Percentiles rank a stretch among this genome's conserved stretches.
These are phyloP conservation scores for Zosterops borbonicus DNA, from an alignment of 2,113 vertebrate species.

Conservation along the genomic window DNA sequence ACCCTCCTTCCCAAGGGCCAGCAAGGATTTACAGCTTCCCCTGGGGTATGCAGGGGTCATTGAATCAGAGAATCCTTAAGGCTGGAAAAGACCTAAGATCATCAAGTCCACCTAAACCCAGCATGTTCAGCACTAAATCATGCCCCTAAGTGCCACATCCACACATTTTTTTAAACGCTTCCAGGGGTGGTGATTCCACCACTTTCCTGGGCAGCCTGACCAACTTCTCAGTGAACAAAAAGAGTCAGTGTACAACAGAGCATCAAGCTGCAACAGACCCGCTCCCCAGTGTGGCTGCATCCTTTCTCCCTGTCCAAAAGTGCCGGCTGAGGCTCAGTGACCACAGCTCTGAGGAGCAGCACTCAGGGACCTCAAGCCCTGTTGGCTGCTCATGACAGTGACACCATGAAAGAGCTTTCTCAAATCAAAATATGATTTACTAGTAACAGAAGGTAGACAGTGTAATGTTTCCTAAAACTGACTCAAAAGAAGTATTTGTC, in stretches of 20 bases:
- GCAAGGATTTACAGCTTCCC: background rate
- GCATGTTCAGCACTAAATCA: background rate
- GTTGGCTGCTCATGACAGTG: accelerated
- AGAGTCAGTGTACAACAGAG: background rate
- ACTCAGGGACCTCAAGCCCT: accelerated
- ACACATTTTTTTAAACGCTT: background rate
- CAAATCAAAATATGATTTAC: background rate
- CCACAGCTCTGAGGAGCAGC: accelerated
- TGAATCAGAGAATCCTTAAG: background rate
- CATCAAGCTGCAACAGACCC: accelerated
- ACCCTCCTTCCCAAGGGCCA: background rate
- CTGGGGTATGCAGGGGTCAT: background rate
- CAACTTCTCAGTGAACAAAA: background rate
- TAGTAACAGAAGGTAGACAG: background rate
- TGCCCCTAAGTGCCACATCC: background rate
- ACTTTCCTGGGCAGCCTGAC: background rate
- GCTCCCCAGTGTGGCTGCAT: accelerated
- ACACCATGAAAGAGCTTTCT: background rate
- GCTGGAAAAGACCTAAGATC: background rate
- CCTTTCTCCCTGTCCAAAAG: background rate
- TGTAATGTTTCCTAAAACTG: background rate
- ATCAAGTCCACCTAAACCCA: background rate
- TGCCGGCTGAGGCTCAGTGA: accelerated
- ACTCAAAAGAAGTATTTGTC: background rate
- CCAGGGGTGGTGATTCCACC: background rate